Evolutionary conservation across 2,797 vertebrate species (phyloP).

Genomic region (Liparis tanakae): DNA sequence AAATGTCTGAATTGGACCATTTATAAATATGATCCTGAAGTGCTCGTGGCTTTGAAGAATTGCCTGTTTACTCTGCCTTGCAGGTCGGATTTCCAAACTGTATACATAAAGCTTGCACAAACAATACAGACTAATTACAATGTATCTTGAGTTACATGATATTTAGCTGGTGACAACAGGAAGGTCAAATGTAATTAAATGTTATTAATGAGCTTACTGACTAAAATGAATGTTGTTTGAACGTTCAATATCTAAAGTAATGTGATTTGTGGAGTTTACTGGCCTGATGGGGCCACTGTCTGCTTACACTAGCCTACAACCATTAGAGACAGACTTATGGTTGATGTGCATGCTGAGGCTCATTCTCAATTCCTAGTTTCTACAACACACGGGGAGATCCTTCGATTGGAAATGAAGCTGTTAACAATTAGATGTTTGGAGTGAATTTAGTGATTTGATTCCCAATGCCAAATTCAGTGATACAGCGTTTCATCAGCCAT

Average conservation of each 20-base stretch:
- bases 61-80: slow-evolving; percentile 75
- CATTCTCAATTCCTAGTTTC: background rate
- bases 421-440: slow-evolving; percentile 2
- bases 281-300: slow-evolving; percentile 54
- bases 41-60: slow-evolving; percentile 76
- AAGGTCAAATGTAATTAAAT: slow-evolving; percentile 78
- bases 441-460: background rate
- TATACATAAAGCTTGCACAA: slow-evolving; percentile 76
- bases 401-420: slow-evolving; percentile 10
- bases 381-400: background rate
- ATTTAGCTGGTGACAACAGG: slow-evolving; percentile 79
- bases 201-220: slow-evolving; percentile 79
- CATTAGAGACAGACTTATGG: background rate
- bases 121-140: slow-evolving; percentile 80
- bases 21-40: slow-evolving; percentile 74
- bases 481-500: slow-evolving; percentile 5
- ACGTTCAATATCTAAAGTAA: slow-evolving; percentile 52
- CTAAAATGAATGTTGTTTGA: slow-evolving; percentile 71
- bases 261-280: slow-evolving; percentile 31
- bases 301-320: slow-evolving; percentile 32
- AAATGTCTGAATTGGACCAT: slow-evolving; percentile 69
- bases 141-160: slow-evolving; percentile 81
- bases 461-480: background rate
- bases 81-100: slow-evolving; percentile 79
- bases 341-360: slow-evolving; percentile 5